These are phyloP conservation scores for Coregonus suidteri DNA, from an alignment of 2,797 vertebrate species.

Conservation along the genomic window DNA sequence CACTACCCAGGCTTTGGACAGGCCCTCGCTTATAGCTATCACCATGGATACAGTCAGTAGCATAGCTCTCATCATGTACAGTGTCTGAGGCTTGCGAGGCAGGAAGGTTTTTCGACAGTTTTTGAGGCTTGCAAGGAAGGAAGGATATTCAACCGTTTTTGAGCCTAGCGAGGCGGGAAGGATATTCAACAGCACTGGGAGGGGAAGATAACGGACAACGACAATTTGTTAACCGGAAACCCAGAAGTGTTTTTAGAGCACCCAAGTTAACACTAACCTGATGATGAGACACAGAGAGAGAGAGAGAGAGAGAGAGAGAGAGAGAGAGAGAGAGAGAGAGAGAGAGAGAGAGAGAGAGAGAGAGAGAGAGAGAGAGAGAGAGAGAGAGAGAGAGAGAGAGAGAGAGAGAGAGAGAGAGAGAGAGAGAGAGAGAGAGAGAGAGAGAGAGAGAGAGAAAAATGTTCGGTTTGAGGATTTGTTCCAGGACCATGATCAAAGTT, in stretches of 20 bases:
- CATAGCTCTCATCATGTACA: neutral
- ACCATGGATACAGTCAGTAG: slow-evolving; percentile 15
- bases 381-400: neutral
- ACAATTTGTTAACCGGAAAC: neutral
- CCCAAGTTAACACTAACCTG: neutral
- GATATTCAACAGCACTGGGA: neutral
- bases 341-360: neutral
- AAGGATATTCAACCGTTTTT: no score
- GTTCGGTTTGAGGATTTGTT: slow-evolving; percentile 9
- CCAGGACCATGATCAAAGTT: slow-evolving; percentile 21
- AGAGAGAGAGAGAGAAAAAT: neutral
- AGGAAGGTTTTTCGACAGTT: no score
- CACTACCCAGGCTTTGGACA: slow-evolving; percentile 4
- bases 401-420: neutral
- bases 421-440: neutral
- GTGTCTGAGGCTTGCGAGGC: no score
- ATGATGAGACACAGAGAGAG: neutral
- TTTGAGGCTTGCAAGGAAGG: neutral
- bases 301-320: neutral
- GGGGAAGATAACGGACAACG: neutral
- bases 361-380: neutral
- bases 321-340: no score
- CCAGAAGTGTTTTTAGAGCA: neutral
- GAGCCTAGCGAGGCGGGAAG: neutral
- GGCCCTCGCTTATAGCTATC: slow-evolving; percentile 1